Evolutionary conservation across 2,888 invertebrate species (phyloP), one percentile per base, ranked within the genome.

Genomic region (Campoletis raptor): DNA sequence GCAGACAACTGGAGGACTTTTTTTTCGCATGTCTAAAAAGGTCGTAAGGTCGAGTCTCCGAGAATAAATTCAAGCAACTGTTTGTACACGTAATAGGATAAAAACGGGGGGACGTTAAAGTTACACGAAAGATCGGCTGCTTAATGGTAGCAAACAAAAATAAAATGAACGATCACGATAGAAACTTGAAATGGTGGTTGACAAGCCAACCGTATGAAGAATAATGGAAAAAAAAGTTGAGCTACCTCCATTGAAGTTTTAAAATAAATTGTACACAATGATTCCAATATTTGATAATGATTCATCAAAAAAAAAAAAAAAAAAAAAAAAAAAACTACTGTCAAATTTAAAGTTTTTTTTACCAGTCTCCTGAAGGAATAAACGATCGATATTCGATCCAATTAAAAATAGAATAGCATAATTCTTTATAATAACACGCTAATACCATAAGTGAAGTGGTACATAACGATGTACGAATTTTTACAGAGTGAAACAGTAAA

Each of bases 71-170:
- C 64, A 70, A 76, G 70, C 66, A 61, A 76, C 76, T 81, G 76
- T 66, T 85, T 81, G 69, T 85, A 72, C 72, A n/a, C 21, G 52
- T 81, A 80, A 85, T 76, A 76, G 70, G 80, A 83, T 21, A 36
- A 70, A 76, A 76, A 66, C 64, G 76, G 61, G 76, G 61, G 21
- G 18, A 52, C 48, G n/a, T 24, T 36, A 54, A 42, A 42, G 40
- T 69, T 24, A 45, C 69, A 42, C 12, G 36, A 54, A 57, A 79
- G 18, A 64, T 24, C 54, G 78, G 72, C 37, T 2, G 72, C 37
- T 2, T 8, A 45, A 73, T 64, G 54, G 30, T 9, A n/a, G 10
- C 48, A 40, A 61, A 77, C 12, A 61, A 21, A 48, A 61, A 52
- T n/a, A 36, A 73, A 84, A 74, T 57, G 57, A n/a, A 2, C 12